phyloP scores from a whole-genome alignment of 2,888 invertebrate genomes.

The Caenorhabditis sulstoni region DNA sequence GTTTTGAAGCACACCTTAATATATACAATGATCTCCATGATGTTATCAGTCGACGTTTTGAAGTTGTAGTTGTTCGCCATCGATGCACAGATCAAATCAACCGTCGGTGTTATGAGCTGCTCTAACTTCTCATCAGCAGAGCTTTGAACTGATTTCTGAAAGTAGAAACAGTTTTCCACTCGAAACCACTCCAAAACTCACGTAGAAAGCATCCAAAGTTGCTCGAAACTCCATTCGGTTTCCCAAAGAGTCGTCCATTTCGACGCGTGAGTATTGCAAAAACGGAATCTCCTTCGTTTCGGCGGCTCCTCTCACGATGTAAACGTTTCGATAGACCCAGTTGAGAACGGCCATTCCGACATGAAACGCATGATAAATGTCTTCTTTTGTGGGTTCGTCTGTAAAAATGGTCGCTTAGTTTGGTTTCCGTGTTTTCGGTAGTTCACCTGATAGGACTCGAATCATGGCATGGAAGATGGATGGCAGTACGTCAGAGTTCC shows the following conservation, averaged over 20 bases:
- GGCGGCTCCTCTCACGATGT: constrained; percentile 32
- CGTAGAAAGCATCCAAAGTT: constrained; percentile 31
- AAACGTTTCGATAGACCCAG: constrained; percentile 44
- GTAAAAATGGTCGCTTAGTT: not conserved
- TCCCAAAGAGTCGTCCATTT: constrained; percentile 38
- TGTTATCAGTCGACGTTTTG: constrained; percentile 19
- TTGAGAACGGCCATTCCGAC: constrained; percentile 38
- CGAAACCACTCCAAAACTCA: not conserved
- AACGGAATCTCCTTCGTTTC: constrained; percentile 39
- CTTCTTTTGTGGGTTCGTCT: constrained; percentile 7
- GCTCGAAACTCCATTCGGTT: constrained; percentile 42
- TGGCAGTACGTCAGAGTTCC: constrained; percentile 34
- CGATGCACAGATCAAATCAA: constrained; percentile 25
- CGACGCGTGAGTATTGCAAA: constrained; percentile 19
- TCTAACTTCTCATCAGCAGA: constrained; percentile 47
- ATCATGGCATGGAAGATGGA: constrained; percentile 29
- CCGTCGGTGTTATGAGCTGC: constrained; percentile 27
- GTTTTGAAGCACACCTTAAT: constrained; percentile 12
- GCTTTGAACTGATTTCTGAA: constrained; percentile 40
- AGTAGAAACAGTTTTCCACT: not conserved
- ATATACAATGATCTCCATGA: constrained; percentile 40
- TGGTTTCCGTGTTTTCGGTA: too few relatives aligned
- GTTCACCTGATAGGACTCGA: not conserved
- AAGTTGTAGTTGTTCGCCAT: constrained; percentile 12
- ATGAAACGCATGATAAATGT: constrained; percentile 33